Percentiles rank a stretch among this genome's conserved stretches.
These are phyloP conservation scores for Horisme vitalbata DNA, from an alignment of 2,888 invertebrate species.

Conservation along the genomic window DNA sequence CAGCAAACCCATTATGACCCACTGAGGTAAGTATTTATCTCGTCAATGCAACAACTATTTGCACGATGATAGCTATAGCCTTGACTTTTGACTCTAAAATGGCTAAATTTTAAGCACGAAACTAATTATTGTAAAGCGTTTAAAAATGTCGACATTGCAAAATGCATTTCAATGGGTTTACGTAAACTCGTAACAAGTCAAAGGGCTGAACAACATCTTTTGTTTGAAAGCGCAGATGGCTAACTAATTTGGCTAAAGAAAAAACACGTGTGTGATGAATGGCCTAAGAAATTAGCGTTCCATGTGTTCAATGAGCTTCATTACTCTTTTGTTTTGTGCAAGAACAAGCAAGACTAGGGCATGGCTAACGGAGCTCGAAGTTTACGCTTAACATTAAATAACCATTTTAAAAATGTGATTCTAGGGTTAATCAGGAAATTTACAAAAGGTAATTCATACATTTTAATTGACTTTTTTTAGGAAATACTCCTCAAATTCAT, in stretches of 20 bases:
- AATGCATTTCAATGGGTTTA: neutral
- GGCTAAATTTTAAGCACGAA: conserved; percentile 8
- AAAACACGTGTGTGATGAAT: neutral
- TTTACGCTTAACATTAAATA: too few species aligned
- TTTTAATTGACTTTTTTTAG: too few species aligned
- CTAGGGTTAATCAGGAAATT: too few species aligned
- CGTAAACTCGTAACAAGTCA: neutral
- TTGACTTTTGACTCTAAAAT: conserved; percentile 17
- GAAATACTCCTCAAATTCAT: too few species aligned
- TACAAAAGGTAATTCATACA: too few species aligned
- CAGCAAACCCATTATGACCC: too few species aligned
- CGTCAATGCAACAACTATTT: conserved; percentile 8
- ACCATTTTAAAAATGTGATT: too few species aligned
- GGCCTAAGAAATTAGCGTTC: neutral
- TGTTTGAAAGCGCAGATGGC: conserved; percentile 5
- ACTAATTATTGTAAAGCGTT: conserved; percentile 16
- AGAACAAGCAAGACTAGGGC: too few species aligned
- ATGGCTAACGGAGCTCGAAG: too few species aligned
- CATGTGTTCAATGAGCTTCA: too few species aligned
- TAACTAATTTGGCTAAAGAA: neutral
- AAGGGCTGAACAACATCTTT: conserved; percentile 7
- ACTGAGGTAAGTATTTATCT: neutral
- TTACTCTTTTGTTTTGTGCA: too few species aligned
- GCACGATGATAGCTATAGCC: conserved; percentile 13
- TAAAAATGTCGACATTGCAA: conserved; percentile 6